phyloP scores from a whole-genome alignment of 1,140 invertebrate species.

The Heterodera carotae region DNA sequence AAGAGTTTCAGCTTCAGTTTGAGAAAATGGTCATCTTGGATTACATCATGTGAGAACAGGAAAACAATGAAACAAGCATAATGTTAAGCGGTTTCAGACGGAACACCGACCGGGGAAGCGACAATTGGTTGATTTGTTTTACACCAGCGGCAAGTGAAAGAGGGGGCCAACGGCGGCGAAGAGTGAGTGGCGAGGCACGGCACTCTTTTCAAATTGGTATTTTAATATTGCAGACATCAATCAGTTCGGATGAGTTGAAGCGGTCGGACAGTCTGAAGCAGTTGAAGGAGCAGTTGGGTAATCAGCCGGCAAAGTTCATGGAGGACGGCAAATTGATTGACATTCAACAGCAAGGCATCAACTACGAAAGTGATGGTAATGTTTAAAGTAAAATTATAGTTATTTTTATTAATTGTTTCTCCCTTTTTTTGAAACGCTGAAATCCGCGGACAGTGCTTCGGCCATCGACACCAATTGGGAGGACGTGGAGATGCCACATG shows the following conservation, averaged over 20 bases:
- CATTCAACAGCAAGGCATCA: conserved; percentile 14
- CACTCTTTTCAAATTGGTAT: background rate
- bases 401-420: too few relatives aligned
- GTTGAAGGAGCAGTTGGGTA: conserved; percentile 11
- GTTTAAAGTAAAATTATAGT: too few relatives aligned
- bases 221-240: background rate
- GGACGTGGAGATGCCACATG: conserved; percentile 69
- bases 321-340: conserved; percentile 44
- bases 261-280: background rate
- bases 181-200: background rate
- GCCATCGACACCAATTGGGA: conserved; percentile 33
- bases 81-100: conserved; percentile 66
- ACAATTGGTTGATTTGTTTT: conserved; percentile 98
- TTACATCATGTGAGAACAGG: conserved; percentile 86
- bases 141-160: background rate
- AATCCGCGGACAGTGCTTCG: background rate
- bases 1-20: conserved; percentile 90
- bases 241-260: background rate
- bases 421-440: background rate
- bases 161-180: background rate
- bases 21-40: conserved; percentile 93
- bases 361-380: conserved; percentile 7
- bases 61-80: too few relatives aligned
- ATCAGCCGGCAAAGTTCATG: conserved; percentile 14
- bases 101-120: conserved; percentile 98